A percentile compares a stretch with the other conserved stretches of the same genome.
These are phyloP conservation scores for Polypterus senegalus DNA, from an alignment of 2,113 vertebrate genomes.

Conservation along the genomic window DNA sequence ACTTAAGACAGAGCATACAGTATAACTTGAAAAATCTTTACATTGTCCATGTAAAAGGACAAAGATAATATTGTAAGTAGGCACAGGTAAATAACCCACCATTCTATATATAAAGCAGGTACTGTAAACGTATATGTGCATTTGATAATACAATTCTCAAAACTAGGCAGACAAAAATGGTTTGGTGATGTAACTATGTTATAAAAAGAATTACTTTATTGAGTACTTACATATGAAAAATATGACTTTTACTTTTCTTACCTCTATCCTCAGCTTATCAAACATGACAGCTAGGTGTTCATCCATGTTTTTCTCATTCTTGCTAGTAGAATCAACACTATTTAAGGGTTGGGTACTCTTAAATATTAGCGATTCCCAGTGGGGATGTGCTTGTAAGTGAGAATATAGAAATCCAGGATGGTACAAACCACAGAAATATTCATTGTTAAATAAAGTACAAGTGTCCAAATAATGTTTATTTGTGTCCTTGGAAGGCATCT, in stretches of 20 bases:
- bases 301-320: constrained; percentile 39
- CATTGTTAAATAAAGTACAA: constrained; percentile 56
- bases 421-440: constrained; percentile 48
- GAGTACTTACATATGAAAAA: not conserved
- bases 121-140: no score
- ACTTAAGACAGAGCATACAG: no score
- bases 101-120: no score
- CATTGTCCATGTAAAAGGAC: no score
- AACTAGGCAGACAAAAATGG: no score
- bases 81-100: no score
- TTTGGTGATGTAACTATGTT: no score
- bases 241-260: constrained; percentile 26
- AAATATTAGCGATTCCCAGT: not conserved
- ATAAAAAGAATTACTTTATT: not conserved
- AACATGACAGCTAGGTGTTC: constrained; percentile 62
- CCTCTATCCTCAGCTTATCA: constrained; percentile 61
- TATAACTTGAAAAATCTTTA: no score
- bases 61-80: no score
- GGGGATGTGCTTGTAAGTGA: not conserved
- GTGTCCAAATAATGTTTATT: constrained; percentile 41
- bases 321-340: constrained; percentile 7
- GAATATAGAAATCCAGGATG: constrained; percentile 20
- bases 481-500: constrained; percentile 2
- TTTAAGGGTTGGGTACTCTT: not conserved
- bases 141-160: no score